Conservation (phyloP, 2,888 invertebrate species). For the Athripsodes cinereus region DNA sequence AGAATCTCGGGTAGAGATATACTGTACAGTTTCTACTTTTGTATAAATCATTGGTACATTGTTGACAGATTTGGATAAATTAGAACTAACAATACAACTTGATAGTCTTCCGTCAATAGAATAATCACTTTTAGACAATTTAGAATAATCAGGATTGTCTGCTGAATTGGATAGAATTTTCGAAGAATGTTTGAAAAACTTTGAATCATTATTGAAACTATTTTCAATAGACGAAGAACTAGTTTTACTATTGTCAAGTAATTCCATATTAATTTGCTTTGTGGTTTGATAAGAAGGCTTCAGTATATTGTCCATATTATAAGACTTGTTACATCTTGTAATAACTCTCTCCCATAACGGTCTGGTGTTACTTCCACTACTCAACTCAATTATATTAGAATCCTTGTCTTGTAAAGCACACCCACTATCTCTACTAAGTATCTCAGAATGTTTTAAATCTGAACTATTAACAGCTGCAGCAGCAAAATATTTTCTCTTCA, state of each 20-base stretch:
- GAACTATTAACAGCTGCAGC: conserved; percentile 16
- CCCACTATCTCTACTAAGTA: background rate
- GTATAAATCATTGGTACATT: background rate
- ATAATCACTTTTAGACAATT: background rate
- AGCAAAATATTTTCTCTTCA: conserved; percentile 16
- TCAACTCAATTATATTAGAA: conserved; percentile 29
- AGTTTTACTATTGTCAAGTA: conserved; percentile 7
- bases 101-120: background rate
- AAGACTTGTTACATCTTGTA: background rate
- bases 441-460: background rate
- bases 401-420: background rate
- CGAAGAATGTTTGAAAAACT: background rate
- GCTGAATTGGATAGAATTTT: background rate
- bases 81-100: background rate
- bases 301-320: conserved; percentile 1
- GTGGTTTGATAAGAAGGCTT: conserved; percentile 8
- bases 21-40: background rate
- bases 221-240: conserved; percentile 19
- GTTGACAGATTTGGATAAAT: background rate
- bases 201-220: background rate
- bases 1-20: background rate
- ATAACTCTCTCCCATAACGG: conserved; percentile 39
- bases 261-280: conserved; percentile 3
- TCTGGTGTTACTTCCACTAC: conserved; percentile 37
- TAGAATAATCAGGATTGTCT: background rate